phyloP scores from a whole-genome alignment of 2,113 vertebrate species.

The Cettia cetti region DNA sequence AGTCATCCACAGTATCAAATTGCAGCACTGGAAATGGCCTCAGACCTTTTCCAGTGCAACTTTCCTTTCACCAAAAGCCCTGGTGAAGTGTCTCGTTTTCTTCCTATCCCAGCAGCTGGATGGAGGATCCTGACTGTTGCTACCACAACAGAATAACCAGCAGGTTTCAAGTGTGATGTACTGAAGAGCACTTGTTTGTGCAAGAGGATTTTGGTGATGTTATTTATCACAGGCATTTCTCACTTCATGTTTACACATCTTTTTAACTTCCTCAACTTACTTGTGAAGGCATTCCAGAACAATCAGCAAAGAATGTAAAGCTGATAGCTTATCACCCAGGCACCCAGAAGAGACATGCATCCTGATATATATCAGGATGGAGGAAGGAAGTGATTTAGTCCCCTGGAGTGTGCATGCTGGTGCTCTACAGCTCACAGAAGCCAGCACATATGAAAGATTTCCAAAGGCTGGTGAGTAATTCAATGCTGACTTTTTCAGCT shows the following conservation, averaged over 20 bases:
- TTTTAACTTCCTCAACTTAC: not conserved
- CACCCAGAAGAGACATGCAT: not conserved
- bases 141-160: not conserved
- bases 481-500: constrained; percentile 37
- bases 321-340: not conserved
- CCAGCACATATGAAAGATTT: not conserved
- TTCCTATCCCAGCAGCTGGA: not conserved
- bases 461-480: constrained; percentile 51
- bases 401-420: not conserved
- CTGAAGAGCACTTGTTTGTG: not conserved
- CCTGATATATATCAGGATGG: not conserved
- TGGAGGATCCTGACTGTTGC: not conserved
- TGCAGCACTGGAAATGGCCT: not conserved
- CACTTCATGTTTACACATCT: not conserved
- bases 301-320: not conserved
- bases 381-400: constrained; percentile 23
- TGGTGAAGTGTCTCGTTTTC: not conserved
- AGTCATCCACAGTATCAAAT: not conserved
- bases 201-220: not conserved
- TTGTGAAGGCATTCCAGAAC: constrained; percentile 5
- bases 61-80: not conserved
- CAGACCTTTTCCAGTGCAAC: not conserved
- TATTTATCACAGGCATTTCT: not conserved
- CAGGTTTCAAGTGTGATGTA: not conserved
- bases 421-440: not conserved